Percentiles rank a stretch among this genome's conserved stretches.
phyloP scores from a whole-genome alignment of 2,113 vertebrate species.

The Elanoides forficatus region DNA sequence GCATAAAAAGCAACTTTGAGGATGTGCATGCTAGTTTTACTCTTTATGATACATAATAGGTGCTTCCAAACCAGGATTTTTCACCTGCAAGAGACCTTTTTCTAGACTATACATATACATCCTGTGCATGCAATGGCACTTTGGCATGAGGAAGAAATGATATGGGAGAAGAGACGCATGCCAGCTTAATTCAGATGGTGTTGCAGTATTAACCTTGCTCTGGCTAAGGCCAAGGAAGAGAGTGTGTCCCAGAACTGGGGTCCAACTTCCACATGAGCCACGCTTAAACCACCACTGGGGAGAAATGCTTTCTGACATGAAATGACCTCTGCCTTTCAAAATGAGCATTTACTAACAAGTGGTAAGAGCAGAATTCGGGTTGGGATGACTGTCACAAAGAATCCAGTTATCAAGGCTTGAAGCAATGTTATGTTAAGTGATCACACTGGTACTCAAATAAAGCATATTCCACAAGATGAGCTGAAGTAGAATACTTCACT shows the following conservation, averaged over 20 bases:
- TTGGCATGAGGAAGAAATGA: background rate
- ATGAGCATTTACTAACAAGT: background rate
- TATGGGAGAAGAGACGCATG: background rate
- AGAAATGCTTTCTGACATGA: background rate
- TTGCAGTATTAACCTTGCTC: background rate
- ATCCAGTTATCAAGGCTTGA: background rate
- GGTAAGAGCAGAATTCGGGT: background rate
- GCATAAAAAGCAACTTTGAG: background rate
- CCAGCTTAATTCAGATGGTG: background rate
- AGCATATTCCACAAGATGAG: background rate
- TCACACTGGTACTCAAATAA: background rate
- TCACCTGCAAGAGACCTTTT: background rate
- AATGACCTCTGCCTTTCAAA: background rate
- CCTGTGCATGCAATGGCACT: background rate
- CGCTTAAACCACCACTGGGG: fast-evolving
- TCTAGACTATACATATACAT: background rate
- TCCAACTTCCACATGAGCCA: background rate
- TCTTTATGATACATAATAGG: background rate
- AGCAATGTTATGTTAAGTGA: background rate
- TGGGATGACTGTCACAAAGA: background rate
- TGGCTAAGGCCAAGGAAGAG: background rate
- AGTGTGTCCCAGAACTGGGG: background rate
- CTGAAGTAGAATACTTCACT: background rate
- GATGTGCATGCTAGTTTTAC: background rate
- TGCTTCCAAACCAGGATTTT: background rate